These are phyloP conservation scores for Mobula hypostoma DNA, from an alignment of 2,113 vertebrate species.

Conservation along the genomic window DNA sequence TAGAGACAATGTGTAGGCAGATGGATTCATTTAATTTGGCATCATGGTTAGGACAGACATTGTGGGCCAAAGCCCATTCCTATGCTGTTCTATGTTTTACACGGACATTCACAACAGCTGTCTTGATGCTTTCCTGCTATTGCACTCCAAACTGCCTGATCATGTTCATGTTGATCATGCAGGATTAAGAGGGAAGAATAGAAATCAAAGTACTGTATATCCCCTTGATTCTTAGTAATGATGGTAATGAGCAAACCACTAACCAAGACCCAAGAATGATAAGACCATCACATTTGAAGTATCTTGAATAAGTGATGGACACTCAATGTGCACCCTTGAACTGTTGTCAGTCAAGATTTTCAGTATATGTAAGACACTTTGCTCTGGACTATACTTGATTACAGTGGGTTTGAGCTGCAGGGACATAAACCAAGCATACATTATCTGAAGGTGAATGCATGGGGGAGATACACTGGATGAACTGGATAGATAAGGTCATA, in stretches of 20 bases:
- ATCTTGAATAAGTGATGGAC: neutral
- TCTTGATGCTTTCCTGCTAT: neutral
- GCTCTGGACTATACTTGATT: too few relatives aligned
- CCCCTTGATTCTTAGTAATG: neutral
- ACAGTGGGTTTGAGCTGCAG: neutral
- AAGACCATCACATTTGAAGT: neutral
- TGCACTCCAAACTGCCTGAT: neutral
- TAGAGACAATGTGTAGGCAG: too few relatives aligned
- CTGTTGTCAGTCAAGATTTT: neutral
- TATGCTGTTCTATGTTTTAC: too few relatives aligned
- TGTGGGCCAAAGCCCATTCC: too few relatives aligned
- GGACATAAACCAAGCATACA: neutral
- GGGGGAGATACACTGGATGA: neutral
- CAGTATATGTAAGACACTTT: neutral
- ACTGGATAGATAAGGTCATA: neutral
- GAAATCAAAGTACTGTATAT: neutral
- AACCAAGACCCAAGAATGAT: neutral
- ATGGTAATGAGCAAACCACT: neutral
- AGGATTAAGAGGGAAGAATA: neutral
- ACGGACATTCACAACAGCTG: neutral
- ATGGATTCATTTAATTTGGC: too few relatives aligned
- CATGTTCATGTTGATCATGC: neutral
- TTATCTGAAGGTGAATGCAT: neutral
- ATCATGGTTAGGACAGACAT: too few relatives aligned
- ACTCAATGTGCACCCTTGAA: neutral